These are phyloP conservation scores for Carcharodon carcharias DNA, from an alignment of 2,797 vertebrate genomes.

Conservation along the genomic window DNA sequence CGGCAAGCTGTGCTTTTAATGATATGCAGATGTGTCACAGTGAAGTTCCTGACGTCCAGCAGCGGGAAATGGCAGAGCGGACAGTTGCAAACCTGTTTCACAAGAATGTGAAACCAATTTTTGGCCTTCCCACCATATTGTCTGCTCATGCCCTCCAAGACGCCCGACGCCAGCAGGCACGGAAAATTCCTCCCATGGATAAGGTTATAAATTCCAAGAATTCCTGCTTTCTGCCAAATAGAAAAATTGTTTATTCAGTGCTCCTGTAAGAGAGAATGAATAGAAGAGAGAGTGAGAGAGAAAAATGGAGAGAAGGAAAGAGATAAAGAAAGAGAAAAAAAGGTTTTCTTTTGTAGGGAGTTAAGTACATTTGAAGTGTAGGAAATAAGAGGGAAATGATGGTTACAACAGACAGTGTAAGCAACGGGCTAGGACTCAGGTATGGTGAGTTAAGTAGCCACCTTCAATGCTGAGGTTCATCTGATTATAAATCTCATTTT, in stretches of 20 bases:
- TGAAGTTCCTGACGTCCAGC: no score
- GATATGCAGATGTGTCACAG: no score
- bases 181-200: no score
- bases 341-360: not conserved
- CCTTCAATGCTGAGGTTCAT: not conserved
- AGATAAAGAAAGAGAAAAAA: not conserved
- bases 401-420: not conserved
- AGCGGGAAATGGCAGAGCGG: no score
- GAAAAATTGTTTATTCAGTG: not conserved
- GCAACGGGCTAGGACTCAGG: not conserved
- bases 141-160: no score
- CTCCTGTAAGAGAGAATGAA: not conserved
- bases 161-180: no score
- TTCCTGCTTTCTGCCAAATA: not conserved
- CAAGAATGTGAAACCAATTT: no score
- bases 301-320: not conserved
- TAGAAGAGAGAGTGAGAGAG: not conserved
- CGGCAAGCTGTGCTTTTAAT: no score
- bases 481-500: not conserved
- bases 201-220: not conserved
- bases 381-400: not conserved
- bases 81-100: no score
- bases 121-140: no score
- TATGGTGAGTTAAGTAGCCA: not conserved
- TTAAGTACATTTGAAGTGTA: not conserved